These are phyloP conservation scores for Elachura formosa DNA, from an alignment of 2,113 vertebrate genomes.

Conservation along the genomic window DNA sequence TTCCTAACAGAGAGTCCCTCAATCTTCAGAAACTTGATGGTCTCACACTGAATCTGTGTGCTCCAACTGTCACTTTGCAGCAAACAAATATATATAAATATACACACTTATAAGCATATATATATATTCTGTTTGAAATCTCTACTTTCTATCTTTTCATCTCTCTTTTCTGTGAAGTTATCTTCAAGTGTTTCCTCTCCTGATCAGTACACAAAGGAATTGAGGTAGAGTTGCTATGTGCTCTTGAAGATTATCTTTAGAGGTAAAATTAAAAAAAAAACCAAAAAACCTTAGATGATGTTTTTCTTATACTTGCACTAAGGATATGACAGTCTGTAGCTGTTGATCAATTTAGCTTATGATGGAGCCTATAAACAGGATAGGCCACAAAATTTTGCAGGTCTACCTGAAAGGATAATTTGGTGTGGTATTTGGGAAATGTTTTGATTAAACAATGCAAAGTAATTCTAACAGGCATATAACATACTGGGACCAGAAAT, in stretches of 20 bases:
- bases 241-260: constrained; percentile 15
- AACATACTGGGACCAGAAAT: fast-evolving
- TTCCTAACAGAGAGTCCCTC: not conserved
- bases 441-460: not conserved
- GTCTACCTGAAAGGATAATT: not conserved
- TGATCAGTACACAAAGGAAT: constrained; percentile 13
- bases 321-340: not conserved
- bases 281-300: not conserved
- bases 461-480: not conserved
- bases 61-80: not conserved
- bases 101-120: fast-evolving
- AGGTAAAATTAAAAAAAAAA: not conserved
- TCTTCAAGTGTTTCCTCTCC: not conserved
- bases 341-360: not conserved
- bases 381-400: not conserved
- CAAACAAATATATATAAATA: not conserved
- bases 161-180: constrained; percentile 12
- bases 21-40: not conserved
- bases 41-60: not conserved
- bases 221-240: not conserved
- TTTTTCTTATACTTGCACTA: not conserved
- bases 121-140: not conserved
- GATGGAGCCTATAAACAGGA: not conserved
- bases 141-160: not conserved
- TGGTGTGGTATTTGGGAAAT: not conserved